These are phyloP conservation scores for Acanthisitta chloris DNA, from an alignment of 2,113 vertebrate species.

Conservation along the genomic window DNA sequence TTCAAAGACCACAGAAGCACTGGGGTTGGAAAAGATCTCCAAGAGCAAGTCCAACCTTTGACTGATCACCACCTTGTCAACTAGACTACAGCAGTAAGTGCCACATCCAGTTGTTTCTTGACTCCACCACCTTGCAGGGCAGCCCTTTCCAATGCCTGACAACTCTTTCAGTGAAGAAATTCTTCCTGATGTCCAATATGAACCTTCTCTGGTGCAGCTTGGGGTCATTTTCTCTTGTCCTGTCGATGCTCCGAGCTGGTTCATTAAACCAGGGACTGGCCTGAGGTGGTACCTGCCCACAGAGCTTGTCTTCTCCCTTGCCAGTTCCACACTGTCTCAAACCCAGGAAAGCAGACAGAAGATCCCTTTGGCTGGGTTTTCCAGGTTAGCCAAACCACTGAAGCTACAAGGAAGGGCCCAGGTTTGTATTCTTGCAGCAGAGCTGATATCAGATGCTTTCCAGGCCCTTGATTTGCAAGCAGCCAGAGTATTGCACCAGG, in stretches of 20 bases:
- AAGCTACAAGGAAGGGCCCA: neutral
- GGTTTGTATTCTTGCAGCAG: neutral
- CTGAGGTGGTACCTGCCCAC: neutral
- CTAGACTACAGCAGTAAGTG: neutral
- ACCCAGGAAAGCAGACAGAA: neutral
- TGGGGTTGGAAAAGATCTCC: neutral
- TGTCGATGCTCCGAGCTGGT: rapidly evolving
- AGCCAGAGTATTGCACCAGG: neutral
- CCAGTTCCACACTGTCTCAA: neutral
- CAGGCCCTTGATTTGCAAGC: neutral
- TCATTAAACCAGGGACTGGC: neutral
- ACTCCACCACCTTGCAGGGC: neutral
- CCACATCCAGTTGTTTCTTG: neutral
- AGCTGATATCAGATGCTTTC: neutral
- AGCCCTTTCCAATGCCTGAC: neutral
- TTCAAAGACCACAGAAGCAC: neutral
- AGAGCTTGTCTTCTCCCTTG: neutral
- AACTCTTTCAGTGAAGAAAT: neutral
- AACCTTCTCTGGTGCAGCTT: neutral
- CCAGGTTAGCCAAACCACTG: neutral
- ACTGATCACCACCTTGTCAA: rapidly evolving
- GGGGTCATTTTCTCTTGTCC: neutral
- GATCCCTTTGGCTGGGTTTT: neutral
- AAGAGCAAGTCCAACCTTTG: neutral
- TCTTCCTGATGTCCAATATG: neutral